Percentiles rank a stretch among this genome's conserved stretches.
These are phyloP conservation scores for Diachrysia chrysitis DNA, from an alignment of 2,888 invertebrate genomes.

Conservation along the genomic window DNA sequence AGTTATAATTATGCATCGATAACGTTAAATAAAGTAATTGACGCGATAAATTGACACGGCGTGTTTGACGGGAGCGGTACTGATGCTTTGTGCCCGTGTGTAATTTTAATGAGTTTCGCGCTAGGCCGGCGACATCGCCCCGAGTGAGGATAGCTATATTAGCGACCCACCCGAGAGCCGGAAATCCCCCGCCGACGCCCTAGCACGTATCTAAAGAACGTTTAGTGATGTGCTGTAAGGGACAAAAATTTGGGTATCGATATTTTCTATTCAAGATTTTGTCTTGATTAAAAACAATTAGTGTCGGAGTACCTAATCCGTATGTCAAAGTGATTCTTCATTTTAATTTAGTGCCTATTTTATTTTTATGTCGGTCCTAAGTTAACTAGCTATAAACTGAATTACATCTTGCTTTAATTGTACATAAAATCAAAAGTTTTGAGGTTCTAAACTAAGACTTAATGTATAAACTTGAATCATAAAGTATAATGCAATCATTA, in stretches of 20 bases:
- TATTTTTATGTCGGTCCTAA: too few species aligned
- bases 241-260: slow-evolving; percentile 33
- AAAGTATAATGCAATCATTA: slow-evolving; percentile 7
- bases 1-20: neutral
- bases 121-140: slow-evolving; percentile 77
- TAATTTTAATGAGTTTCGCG: slow-evolving; percentile 88
- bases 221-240: slow-evolving; percentile 60
- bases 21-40: slow-evolving; percentile 50
- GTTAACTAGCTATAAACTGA: too few species aligned
- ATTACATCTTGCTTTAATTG: too few species aligned
- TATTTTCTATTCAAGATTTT: too few species aligned
- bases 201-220: slow-evolving; percentile 71
- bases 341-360: too few species aligned
- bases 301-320: neutral
- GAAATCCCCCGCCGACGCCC: slow-evolving; percentile 73
- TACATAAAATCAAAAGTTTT: neutral
- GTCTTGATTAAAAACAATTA: too few species aligned
- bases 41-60: slow-evolving; percentile 58
- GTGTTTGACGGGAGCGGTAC: slow-evolving; percentile 41
- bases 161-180: slow-evolving; percentile 76
- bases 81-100: slow-evolving; percentile 75
- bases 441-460: neutral
- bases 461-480: neutral
- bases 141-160: slow-evolving; percentile 80
- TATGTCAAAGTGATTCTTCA: neutral